Evolutionary conservation across 2,113 vertebrate genomes (phyloP), one percentile per base, ranked within the genome.

Genomic region (Epinephelus lanceolatus): DNA sequence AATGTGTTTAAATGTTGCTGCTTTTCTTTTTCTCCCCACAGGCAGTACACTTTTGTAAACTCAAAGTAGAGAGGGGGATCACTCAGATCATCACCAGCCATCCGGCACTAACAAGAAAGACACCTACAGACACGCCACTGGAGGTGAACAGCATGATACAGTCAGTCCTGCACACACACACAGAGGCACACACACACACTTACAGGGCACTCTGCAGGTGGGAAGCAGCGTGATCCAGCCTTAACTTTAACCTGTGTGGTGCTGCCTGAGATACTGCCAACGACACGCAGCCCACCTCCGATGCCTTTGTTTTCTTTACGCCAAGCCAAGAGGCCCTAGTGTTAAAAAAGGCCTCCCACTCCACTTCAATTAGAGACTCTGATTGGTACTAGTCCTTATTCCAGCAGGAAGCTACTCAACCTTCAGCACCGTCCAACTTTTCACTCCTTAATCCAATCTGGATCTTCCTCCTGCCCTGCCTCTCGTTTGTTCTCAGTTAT

Each of bases 91-190:
- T 87, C 91, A 90, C 57, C 88, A 90, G 84, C 76, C 86, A 88
- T 84, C 88, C 76, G 59, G 83, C 71, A 60, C 81, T 90, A 93
- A 94, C 90, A 87, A 93, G 88, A 88, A 78, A 88, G 76, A 90
- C 81, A 89, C 85, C 83, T 76, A 83, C 91, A 92, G 92, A 90
- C 83, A 74, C 83, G 13, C 91, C 55, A 78, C 76, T 88, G 90
- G 93, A 85, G 92, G 88, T 88, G 83, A 93, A 81, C 94, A 92
- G 89, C 91, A 67, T 84, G 93, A 92, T 52, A 61, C 30, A 91
- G 81, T 81, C 77, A 67, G 81, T 79, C 71, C 77, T 86, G 68
- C 62, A 81, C 80, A 86, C 71, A 86, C 71, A 81, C 74, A 87
- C 25, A 70, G 2, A 62, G 19, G 37, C 57, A 80, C 49, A 37